Percentiles rank a stretch among this genome's conserved stretches.
phyloP scores from a whole-genome alignment of 2,113 vertebrate genomes.

The Zapus hudsonius region DNA sequence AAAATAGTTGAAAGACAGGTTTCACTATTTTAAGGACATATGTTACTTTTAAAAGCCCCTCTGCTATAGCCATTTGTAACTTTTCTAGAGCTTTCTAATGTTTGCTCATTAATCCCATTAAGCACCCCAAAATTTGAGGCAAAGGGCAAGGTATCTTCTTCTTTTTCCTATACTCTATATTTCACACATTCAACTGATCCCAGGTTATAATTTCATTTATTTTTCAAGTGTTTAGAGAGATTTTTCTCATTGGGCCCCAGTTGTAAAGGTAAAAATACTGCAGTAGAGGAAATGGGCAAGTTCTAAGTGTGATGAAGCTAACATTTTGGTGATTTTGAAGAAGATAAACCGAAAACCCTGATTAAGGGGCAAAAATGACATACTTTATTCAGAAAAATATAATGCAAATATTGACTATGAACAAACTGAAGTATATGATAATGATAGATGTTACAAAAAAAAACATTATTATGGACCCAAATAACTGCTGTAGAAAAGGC shows the following conservation, averaged over 20 bases:
- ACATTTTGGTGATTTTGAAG: background rate
- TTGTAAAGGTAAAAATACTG: background rate
- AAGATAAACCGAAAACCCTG: background rate
- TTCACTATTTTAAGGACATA: background rate
- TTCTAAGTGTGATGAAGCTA: background rate
- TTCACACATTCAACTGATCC: background rate
- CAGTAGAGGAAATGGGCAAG: background rate
- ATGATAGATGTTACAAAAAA: background rate
- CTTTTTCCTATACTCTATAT: background rate
- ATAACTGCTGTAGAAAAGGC: background rate
- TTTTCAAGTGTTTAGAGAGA: background rate
- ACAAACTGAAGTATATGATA: background rate
- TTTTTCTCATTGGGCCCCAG: background rate
- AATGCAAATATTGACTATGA: background rate
- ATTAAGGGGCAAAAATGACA: background rate
- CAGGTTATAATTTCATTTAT: background rate
- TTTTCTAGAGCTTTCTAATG: background rate
- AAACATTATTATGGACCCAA: background rate
- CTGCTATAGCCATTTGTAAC: background rate
- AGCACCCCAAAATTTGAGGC: background rate
- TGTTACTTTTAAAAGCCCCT: background rate
- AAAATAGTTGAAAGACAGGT: background rate
- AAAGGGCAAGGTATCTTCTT: background rate
- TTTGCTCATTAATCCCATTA: background rate
- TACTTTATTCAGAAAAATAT: background rate